Evolutionary conservation across 2,888 invertebrate genomes (phyloP), one percentile per base, ranked within the genome.

Genomic region (Camponotus fellah): DNA sequence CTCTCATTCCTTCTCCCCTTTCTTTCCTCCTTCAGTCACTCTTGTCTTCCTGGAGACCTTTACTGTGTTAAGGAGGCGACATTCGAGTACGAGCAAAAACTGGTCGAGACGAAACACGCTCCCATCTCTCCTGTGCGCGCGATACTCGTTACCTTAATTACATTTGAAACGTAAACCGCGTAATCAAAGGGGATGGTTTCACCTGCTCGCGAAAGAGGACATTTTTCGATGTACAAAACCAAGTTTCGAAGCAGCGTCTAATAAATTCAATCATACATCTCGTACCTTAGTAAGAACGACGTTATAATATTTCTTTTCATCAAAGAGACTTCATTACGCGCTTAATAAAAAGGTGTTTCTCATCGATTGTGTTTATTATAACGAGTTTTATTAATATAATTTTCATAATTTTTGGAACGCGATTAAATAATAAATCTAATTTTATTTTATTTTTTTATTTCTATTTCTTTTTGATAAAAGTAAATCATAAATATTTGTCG

Each of bases 131-230:
- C 46, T 14, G 8, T 3, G 12, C 34, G 21, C 69, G 46, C 69
- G 26, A 71, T 71, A 71, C 46, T 79, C 79, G 60, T 80, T 80
- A 71, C 37, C 60, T 80, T 80, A 80, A 80, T 80, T 80, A 80
- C 71, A 80, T 80, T 80, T 46, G 79, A 46, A 69, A 69, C 60
- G 46, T 60, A 58, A 79, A 80, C 71, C 71, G 32, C 71, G 71
- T 80, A 69, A 80, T 71, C 79, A 71, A 80, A 80, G 4, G 12
- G 71, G 60, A 79, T 37, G 17, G 21, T 9, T 17, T 6, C 46
- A 43, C 12, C 26, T 34, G n/a, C 34, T 79, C 8, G 34, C 26
- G 14, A 79, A 26, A 17, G 43, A 43, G 34, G 46, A 69, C 53
- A 77, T 69, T 79, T 79, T 80, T 60, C 69, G 43, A 9, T 1